These are phyloP conservation scores for Scyliorhinus canicula DNA, from an alignment of 2,797 vertebrate species.

Conservation along the genomic window DNA sequence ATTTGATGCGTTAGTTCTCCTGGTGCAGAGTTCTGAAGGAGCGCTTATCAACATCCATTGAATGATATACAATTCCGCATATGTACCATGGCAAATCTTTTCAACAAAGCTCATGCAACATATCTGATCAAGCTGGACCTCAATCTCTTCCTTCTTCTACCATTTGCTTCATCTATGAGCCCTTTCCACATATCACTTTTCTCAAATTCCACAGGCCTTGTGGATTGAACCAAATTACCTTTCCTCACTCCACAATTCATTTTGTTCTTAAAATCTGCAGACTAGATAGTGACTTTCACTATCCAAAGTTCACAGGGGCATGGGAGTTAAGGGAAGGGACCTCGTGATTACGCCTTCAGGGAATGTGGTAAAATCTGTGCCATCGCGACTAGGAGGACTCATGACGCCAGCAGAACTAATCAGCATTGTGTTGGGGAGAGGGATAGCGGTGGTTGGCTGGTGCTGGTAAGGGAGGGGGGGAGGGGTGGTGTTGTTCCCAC, in stretches of 20 bases:
- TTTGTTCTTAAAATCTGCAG: neutral
- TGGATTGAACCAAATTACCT: neutral
- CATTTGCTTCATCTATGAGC: neutral
- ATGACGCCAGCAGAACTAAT: neutral
- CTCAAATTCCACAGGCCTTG: neutral
- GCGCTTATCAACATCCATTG: neutral
- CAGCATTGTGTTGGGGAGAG: neutral
- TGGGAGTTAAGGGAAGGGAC: neutral
- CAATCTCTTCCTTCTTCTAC: neutral
- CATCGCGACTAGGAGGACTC: neutral
- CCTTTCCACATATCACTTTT: neutral
- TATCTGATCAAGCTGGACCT: neutral
- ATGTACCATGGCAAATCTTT: neutral
- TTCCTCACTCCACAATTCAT: neutral
- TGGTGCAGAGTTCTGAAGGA: neutral
- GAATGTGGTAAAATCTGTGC: neutral
- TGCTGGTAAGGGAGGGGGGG: no score
- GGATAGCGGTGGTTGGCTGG: neutral
- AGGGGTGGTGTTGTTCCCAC: neutral
- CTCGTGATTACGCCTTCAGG: neutral
- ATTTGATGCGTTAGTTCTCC: neutral
- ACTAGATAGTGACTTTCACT: neutral
- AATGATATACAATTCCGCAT: neutral
- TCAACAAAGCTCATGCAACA: neutral
- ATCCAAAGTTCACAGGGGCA: neutral